Base-by-base conservation (phyloP, 2,888 invertebrate species). In the Alviniconcha strummeri region DNA sequence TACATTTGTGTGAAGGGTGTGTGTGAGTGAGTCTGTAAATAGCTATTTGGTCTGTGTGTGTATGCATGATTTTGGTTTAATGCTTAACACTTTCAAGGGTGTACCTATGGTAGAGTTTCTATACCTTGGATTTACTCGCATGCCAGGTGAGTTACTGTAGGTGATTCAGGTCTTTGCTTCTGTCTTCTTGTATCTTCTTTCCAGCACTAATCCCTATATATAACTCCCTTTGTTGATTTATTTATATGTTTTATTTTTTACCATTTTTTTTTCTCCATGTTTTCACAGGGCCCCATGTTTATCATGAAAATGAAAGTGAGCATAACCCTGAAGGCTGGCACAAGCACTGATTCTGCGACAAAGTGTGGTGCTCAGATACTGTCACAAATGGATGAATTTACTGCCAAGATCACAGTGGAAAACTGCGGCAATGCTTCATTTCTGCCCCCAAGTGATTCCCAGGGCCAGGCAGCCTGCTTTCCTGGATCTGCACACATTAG, bases 381-480 rank as follows among this genome's bases (percentile, higher is more conserved):
- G 55, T 13, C 7, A 13, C 15, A 69, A 36, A 56, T 85, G 17
- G 71, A 85, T 15, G 52, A n/a, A 0, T 69, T 77, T 7, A 36
- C 7, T 17, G 36, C 76, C 55, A 52, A 19, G 17, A 15, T 77
- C 6, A 15, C 57, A 9, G 52, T 77, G 7, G 54, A 75, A 1
- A n/a, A 36, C 15, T 86, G 86, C 64, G 81, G 84, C 75, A 82
- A 77, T 19, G 83, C 75, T 64, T 81, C 83, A 69, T 80, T 80
- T 54, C 17, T 60, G 67, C 81, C 83, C 4, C 85, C 85, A 1
- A n/a, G 57, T 76, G 82, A 79, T 17, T 54, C 36, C 13, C 79
- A 76, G 78, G 86, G 85, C 11, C 77, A 83, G 60, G 57, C 80
- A 11, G 55, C 78, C 1, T 87, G 87, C 80, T 81, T 83, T 4